Conservation (phyloP, 2,797 vertebrate genomes). For the Cheirogaleus major region DNA sequence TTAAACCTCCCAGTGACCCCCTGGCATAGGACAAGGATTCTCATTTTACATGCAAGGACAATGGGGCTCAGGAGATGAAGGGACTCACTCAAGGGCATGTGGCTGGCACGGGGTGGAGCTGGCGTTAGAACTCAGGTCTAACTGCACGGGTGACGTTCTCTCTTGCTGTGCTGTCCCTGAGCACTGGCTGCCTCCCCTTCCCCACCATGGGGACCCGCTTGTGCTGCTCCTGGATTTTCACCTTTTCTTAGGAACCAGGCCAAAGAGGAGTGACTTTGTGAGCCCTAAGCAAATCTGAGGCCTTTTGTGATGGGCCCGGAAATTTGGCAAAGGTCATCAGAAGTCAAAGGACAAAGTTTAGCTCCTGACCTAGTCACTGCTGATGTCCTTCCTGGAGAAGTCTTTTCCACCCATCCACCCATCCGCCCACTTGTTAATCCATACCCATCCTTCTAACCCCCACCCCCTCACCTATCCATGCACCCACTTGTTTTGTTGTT, state of each 20-base stretch:
- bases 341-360: neutral
- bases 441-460: too few species aligned
- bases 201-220: rapidly evolving
- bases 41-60: neutral
- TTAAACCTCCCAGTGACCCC: neutral
- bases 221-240: rapidly evolving
- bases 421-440: neutral
- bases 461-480: too few species aligned
- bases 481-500: too few species aligned
- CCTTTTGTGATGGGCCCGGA: neutral
- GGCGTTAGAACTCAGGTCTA: neutral
- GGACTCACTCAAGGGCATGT: neutral
- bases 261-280: neutral
- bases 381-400: neutral
- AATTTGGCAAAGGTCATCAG: neutral
- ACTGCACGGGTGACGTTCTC: rapidly evolving
- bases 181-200: neutral
- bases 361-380: neutral
- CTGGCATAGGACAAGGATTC: neutral
- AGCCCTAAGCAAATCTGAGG: neutral
- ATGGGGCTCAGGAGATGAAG: neutral
- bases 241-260: neutral
- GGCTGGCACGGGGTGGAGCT: neutral
- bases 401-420: neutral
- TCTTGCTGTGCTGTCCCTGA: rapidly evolving